phyloP scores from a whole-genome alignment of 35 echinoderm and acorn worm species.

The Hemicentrotus pulcherrimus region DNA sequence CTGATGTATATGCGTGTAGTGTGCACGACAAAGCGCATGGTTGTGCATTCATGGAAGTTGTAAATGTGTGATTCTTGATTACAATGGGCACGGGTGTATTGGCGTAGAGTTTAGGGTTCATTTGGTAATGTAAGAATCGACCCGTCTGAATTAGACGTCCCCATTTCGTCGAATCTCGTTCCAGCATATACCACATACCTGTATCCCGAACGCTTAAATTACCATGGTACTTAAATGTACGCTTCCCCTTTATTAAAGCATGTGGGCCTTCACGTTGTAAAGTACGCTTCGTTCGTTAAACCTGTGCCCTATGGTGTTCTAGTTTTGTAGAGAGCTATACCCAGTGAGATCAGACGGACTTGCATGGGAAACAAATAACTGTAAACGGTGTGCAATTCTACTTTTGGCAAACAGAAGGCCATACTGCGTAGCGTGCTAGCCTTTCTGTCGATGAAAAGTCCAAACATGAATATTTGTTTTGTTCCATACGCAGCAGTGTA shows the following conservation, averaged over 20 bases:
- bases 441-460: too few species aligned
- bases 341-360: not conserved
- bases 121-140: slow-evolving; percentile 12
- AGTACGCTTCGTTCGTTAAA: not conserved
- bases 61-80: not conserved
- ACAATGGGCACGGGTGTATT: not conserved
- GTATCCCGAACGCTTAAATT: not conserved
- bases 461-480: too few species aligned
- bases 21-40: not conserved
- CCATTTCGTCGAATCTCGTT: not conserved
- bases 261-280: not conserved
- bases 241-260: slow-evolving; percentile 6
- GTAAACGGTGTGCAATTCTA: not conserved
- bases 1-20: not conserved
- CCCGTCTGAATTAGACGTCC: not conserved
- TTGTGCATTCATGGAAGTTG: not conserved
- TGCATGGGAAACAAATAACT: not conserved
- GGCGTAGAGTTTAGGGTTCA: not conserved
- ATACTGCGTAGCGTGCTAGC: too few species aligned
- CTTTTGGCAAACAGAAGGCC: not conserved
- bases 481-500: too few species aligned
- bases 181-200: not conserved
- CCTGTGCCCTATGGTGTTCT: not conserved
- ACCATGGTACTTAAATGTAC: not conserved
- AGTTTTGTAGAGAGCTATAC: not conserved